These are phyloP conservation scores for Elymnias hypermnestra DNA, from an alignment of 1,140 invertebrate species.

Conservation along the genomic window DNA sequence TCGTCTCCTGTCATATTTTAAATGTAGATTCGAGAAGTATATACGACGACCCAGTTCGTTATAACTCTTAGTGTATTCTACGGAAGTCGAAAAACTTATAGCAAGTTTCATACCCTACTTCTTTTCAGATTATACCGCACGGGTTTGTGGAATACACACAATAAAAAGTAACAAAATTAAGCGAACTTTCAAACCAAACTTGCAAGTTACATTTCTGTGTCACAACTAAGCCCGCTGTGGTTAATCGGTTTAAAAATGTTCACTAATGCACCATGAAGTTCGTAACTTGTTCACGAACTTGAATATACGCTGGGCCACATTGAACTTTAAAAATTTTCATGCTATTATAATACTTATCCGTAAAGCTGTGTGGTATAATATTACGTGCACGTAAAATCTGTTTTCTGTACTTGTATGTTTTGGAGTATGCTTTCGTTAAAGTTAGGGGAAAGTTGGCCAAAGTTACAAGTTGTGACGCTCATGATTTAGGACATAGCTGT, in stretches of 20 bases:
- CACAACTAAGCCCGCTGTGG: slow-evolving; percentile 18
- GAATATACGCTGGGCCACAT: neutral
- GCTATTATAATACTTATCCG: slow-evolving; percentile 7
- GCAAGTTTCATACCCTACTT: neutral
- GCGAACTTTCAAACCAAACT: slow-evolving; percentile 7
- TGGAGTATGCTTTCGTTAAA: slow-evolving; percentile 8
- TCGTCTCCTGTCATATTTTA: no score
- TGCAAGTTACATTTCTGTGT: slow-evolving; percentile 11
- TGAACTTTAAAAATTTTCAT: neutral
- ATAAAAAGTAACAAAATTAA: slow-evolving; percentile 13
- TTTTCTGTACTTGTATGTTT: neutral
- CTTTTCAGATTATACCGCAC: neutral
- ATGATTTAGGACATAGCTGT: slow-evolving; percentile 20
- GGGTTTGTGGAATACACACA: slow-evolving; percentile 4
- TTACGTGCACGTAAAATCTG: neutral
- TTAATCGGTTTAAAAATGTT: slow-evolving; percentile 25
- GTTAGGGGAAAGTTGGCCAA: slow-evolving; percentile 6
- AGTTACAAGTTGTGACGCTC: slow-evolving; percentile 18
- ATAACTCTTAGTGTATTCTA: neutral
- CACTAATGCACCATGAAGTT: slow-evolving; percentile 21
- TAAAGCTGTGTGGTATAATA: neutral
- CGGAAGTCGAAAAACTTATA: neutral
- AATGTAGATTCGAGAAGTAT: neutral
- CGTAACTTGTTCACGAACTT: slow-evolving; percentile 11
- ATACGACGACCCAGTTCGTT: neutral